A percentile compares a stretch with the other conserved stretches of the same genome.
These are phyloP conservation scores for Xerus rutilus DNA, from an alignment of 2,797 vertebrate species.

Conservation along the genomic window DNA sequence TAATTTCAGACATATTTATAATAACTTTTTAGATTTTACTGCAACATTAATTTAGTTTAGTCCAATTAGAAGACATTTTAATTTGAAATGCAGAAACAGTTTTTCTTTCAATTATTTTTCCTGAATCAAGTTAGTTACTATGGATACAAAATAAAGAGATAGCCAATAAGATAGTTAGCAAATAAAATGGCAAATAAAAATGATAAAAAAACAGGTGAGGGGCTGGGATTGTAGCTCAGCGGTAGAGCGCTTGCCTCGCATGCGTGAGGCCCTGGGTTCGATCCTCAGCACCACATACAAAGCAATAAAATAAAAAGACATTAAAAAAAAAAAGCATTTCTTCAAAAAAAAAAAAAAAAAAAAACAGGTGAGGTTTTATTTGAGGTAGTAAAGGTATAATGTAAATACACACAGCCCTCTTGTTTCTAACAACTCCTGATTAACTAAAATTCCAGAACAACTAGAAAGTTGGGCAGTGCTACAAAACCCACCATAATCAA, in stretches of 20 bases:
- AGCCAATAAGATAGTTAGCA: conserved; percentile 20
- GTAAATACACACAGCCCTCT: not conserved
- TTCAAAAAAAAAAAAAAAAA: no score
- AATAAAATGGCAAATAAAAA: conserved; percentile 58
- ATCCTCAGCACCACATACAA: no score
- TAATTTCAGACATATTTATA: not conserved
- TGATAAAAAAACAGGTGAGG: conserved; percentile 38
- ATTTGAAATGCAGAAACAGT: not conserved
- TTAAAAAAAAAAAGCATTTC: no score
- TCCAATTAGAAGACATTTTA: conserved; percentile 13
- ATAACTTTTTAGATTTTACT: not conserved
- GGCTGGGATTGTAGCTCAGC: no score
- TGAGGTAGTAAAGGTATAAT: not conserved
- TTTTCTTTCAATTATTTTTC: conserved; percentile 40
- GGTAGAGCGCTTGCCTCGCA: no score
- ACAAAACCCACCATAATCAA: conserved; percentile 16
- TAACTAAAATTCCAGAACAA: conserved; percentile 16
- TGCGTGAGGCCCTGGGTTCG: no score
- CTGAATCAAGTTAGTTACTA: conserved; percentile 45
- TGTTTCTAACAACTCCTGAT: conserved; percentile 31
- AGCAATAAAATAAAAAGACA: no score
- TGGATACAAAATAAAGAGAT: conserved; percentile 34
- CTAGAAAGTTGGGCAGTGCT: not conserved
- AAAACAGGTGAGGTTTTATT: not conserved
- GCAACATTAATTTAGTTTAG: not conserved